These are phyloP conservation scores for Furcula furcula DNA, from an alignment of 2,888 invertebrate species.

Conservation along the genomic window DNA sequence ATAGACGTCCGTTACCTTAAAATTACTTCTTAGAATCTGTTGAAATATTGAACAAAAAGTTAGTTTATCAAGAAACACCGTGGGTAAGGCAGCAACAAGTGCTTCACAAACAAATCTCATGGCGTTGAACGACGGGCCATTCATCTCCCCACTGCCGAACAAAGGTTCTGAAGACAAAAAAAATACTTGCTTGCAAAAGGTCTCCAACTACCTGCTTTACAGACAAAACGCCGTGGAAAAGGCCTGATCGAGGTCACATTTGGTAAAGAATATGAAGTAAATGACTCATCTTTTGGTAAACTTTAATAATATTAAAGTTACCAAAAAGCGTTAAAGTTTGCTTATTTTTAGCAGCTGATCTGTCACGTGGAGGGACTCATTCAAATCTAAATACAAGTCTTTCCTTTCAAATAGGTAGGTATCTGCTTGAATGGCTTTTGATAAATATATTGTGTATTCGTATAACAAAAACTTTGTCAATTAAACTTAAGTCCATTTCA, in stretches of 20 bases:
- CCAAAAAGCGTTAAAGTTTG: constrained; percentile 27
- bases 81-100: constrained; percentile 45
- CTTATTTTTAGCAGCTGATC: constrained; percentile 50
- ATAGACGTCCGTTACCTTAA: constrained; percentile 10
- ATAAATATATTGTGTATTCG: not conserved
- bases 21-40: constrained; percentile 12
- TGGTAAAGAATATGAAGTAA: constrained; percentile 26
- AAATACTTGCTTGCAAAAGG: constrained; percentile 53
- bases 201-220: constrained; percentile 66
- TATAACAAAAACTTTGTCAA: constrained; percentile 7
- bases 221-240: constrained; percentile 39
- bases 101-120: constrained; percentile 43
- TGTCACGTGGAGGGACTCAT: constrained; percentile 46
- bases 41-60: constrained; percentile 18
- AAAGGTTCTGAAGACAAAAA: constrained; percentile 61
- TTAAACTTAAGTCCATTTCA: not conserved
- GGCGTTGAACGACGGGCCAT: constrained; percentile 38
- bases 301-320: constrained; percentile 35
- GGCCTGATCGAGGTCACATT: constrained; percentile 38
- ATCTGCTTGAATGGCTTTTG: not conserved
- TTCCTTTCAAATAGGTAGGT: constrained; percentile 3
- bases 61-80: constrained; percentile 33
- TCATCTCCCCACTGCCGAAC: constrained; percentile 40
- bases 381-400: constrained; percentile 17
- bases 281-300: constrained; percentile 56